Percentiles rank a stretch among this genome's conserved stretches.
phyloP scores from a whole-genome alignment of 2,888 invertebrate genomes.

The Melinaea menophilus region DNA sequence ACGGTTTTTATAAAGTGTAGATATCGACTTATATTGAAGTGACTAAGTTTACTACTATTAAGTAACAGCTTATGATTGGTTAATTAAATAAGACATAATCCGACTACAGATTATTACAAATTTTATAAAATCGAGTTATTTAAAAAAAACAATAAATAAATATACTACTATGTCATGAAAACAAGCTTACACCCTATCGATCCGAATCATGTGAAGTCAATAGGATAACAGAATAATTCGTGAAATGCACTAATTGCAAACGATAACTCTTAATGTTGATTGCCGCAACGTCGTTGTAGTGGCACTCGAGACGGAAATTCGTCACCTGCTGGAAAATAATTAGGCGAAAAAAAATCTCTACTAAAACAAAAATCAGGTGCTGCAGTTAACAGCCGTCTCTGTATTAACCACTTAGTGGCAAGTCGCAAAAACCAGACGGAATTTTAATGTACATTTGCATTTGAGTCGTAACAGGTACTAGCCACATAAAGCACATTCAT shows the following conservation, averaged over 20 bases:
- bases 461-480: too few relatives aligned
- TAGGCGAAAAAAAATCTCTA: slow-evolving; percentile 48
- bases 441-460: slow-evolving; percentile 33
- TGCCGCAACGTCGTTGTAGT: slow-evolving; percentile 57
- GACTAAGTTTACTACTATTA: too few relatives aligned
- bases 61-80: too few relatives aligned
- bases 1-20: too few relatives aligned
- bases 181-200: not conserved
- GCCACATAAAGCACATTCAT: too few relatives aligned
- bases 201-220: not conserved
- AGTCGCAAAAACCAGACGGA: slow-evolving; percentile 49
- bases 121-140: too few relatives aligned
- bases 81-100: too few relatives aligned
- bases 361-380: slow-evolving; percentile 73
- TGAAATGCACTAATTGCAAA: slow-evolving; percentile 67
- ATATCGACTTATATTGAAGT: not conserved
- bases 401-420: slow-evolving; percentile 62
- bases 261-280: slow-evolving; percentile 58
- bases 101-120: too few relatives aligned
- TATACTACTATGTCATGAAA: not conserved
- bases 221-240: slow-evolving; percentile 33
- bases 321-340: slow-evolving; percentile 78
- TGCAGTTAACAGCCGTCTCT: slow-evolving; percentile 60
- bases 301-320: slow-evolving; percentile 44
- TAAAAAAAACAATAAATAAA: too few relatives aligned